Evolutionary conservation across 1,140 invertebrate genomes (phyloP).

Genomic region (Lerema accius): DNA sequence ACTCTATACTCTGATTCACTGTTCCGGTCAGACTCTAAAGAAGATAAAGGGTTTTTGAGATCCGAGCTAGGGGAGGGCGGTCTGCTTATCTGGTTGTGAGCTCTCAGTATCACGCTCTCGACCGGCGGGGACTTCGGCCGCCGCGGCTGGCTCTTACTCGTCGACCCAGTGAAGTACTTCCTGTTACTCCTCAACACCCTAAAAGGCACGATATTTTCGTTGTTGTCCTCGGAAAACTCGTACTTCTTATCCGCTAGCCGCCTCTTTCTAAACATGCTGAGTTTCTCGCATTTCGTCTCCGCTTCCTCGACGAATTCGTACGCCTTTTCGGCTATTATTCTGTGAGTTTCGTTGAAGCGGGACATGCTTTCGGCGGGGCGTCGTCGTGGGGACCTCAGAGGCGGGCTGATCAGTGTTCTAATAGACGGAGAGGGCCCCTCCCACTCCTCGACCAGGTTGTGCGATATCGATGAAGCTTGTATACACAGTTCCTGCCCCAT

Average conservation of each 20-base stretch:
- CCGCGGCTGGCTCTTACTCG: conserved; percentile 55
- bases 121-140: conserved; percentile 74
- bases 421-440: conserved; percentile 79
- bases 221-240: conserved; percentile 94
- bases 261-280: conserved; percentile 91
- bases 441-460: conserved; percentile 79
- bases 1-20: conserved; percentile 79
- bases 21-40: conserved; percentile 60
- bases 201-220: conserved; percentile 92
- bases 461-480: conserved; percentile 77
- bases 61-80: conserved; percentile 63
- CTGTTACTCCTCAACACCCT: conserved; percentile 82
- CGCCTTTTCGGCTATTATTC: conserved; percentile 87
- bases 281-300: conserved; percentile 90
- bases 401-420: conserved; percentile 77
- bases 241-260: conserved; percentile 95
- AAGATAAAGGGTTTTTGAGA: conserved; percentile 54
- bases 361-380: conserved; percentile 80
- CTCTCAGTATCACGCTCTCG: conserved; percentile 70
- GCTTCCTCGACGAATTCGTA: conserved; percentile 93
- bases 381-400: conserved; percentile 72
- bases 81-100: conserved; percentile 77
- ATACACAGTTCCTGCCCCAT: conserved; percentile 80
- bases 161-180: conserved; percentile 78
- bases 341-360: conserved; percentile 82